Evolutionary conservation across 2,113 vertebrate species (phyloP).

Genomic region (Mormyrus lacerda): DNA sequence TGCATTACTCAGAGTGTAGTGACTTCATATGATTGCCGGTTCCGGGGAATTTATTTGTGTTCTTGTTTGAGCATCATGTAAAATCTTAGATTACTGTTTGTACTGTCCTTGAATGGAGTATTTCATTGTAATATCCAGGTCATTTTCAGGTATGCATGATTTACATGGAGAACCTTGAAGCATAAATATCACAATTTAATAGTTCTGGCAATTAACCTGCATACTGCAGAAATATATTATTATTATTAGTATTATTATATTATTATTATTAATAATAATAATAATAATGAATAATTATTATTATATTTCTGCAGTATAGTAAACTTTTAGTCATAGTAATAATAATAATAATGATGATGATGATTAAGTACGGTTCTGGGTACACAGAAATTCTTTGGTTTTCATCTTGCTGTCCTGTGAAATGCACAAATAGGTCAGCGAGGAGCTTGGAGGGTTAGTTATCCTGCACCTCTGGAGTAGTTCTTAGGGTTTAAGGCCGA

Average conservation of each 20-base stretch:
- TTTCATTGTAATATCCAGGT: background rate
- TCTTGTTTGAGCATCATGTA: background rate
- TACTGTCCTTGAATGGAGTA: background rate
- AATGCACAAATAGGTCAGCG: background rate
- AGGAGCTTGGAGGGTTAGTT: background rate
- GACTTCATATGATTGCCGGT: background rate
- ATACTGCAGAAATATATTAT: background rate
- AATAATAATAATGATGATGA: background rate
- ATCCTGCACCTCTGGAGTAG: background rate
- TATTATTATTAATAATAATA: too few species aligned
- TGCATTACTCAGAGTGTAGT: background rate
- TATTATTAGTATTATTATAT: too few species aligned
- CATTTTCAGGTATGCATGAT: background rate
- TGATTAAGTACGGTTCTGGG: background rate
- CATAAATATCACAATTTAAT: background rate
- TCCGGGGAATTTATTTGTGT: background rate
- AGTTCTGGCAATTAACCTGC: background rate
- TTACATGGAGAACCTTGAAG: background rate
- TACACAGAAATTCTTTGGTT: background rate
- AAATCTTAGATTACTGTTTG: background rate
- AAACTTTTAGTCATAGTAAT: background rate
- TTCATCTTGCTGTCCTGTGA: background rate
- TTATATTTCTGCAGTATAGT: background rate
- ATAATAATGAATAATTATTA: background rate
- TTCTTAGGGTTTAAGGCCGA: background rate